Percentiles rank a stretch among this genome's conserved stretches.
These are phyloP conservation scores for Drosophila orena DNA, from an alignment of 1,140 invertebrate species.

Conservation along the genomic window DNA sequence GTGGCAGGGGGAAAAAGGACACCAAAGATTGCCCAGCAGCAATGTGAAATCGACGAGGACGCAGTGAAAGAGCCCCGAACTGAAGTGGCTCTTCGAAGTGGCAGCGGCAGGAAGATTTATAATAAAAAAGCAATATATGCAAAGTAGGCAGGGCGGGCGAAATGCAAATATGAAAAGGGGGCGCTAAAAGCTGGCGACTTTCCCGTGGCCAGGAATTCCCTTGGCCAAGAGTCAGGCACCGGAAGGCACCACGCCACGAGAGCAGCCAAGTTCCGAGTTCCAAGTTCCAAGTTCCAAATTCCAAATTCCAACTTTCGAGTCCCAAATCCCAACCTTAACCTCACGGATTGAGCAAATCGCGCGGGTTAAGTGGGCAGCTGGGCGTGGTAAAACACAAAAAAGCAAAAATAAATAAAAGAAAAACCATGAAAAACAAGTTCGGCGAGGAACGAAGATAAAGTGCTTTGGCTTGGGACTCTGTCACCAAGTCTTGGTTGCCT, in stretches of 20 bases:
- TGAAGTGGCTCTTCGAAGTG: slow-evolving; percentile 61
- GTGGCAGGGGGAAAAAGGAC: neutral
- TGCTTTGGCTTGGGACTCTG: slow-evolving; percentile 55
- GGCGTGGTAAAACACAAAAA: too few relatives aligned
- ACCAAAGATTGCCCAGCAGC: slow-evolving; percentile 28
- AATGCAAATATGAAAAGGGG: neutral
- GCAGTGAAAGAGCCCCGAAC: slow-evolving; percentile 3
- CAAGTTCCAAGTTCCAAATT: too few relatives aligned
- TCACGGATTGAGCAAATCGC: slow-evolving; percentile 55
- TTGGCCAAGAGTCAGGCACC: slow-evolving; percentile 43
- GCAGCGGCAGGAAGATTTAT: slow-evolving; percentile 60
- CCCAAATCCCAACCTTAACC: slow-evolving; percentile 6
- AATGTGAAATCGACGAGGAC: slow-evolving; percentile 61
- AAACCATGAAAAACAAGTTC: too few relatives aligned
- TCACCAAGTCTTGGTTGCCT: slow-evolving; percentile 42
- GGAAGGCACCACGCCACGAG: neutral
- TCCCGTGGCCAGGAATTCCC: slow-evolving; percentile 55
- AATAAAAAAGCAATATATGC: slow-evolving; percentile 78
- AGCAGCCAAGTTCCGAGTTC: neutral
- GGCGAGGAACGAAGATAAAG: slow-evolving; percentile 51
- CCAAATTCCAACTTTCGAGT: too few relatives aligned
- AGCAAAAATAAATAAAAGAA: neutral
- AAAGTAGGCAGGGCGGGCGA: slow-evolving; percentile 44
- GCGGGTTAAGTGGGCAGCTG: slow-evolving; percentile 37
- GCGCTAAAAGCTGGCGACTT: slow-evolving; percentile 52